These are phyloP conservation scores for Andricus curvator DNA, from an alignment of 2,888 invertebrate species.

Conservation along the genomic window DNA sequence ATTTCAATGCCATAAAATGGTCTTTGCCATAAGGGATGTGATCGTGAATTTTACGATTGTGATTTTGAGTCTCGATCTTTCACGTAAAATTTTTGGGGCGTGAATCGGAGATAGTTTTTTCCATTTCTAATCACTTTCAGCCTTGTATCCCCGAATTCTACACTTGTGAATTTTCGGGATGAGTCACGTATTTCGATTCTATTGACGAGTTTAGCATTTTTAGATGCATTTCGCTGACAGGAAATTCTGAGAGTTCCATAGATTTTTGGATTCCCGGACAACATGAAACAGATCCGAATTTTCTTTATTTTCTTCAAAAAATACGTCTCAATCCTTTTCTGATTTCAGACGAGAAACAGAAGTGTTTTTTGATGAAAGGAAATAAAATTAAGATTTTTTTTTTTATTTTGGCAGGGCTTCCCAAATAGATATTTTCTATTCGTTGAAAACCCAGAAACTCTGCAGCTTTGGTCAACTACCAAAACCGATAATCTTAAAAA, in stretches of 20 bases:
- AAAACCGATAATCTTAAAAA: background rate
- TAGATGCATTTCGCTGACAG: constrained; percentile 12
- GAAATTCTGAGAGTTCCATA: background rate
- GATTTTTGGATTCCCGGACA: background rate
- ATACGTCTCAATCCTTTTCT: background rate
- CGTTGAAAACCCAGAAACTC: background rate
- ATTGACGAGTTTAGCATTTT: constrained; percentile 3
- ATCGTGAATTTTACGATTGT: background rate
- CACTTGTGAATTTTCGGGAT: constrained; percentile 1
- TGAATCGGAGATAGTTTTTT: constrained; percentile 11
- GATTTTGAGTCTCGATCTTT: constrained; percentile 16
- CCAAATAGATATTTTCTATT: constrained; percentile 10
- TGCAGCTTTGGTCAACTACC: background rate
- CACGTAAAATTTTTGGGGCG: background rate
- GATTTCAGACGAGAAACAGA: no score
- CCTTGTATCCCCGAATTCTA: background rate
- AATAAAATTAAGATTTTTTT: background rate
- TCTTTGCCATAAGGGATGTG: background rate
- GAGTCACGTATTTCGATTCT: constrained; percentile 10
- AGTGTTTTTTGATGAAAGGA: background rate
- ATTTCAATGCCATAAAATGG: background rate
- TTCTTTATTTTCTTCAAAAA: background rate
- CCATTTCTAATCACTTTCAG: constrained; percentile 12
- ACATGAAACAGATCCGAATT: background rate
- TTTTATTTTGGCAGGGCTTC: background rate